Evolutionary conservation across 1,140 invertebrate species (phyloP), one percentile per base, ranked within the genome.

Genomic region (Polypedilum vanderplanki): DNA sequence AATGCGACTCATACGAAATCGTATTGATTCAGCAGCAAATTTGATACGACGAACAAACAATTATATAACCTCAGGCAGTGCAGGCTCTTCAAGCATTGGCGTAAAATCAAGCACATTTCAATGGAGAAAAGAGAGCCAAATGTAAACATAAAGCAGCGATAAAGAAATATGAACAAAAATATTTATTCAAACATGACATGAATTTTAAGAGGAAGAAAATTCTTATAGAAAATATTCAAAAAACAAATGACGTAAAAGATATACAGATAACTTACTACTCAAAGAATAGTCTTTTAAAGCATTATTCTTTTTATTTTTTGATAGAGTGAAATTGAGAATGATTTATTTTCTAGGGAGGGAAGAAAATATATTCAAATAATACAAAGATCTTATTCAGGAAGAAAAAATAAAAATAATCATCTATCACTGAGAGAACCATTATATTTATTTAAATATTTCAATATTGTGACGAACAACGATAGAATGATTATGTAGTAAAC

Each of bases 1-100:
- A 75, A 89, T 94, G 85, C 86, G 91, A 78, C 85, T 93, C 74
- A 91, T 93, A 77, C 87, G 88, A 79, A 90, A 88, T 81, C 89
- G 89, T 77, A 85, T 90, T 78, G 89, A 90, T 80, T 85, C 85
- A 12, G 86, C 86, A 10, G 86, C 86, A 82, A 85, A 79, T 83
- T 81, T 81, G 77, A 85, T 78, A 79, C 84, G 79, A 77, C 81
- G 77, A 74, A 83, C 82, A 46, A 83, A 82, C 74, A 84, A 81
- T 76, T 74, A 78, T 80, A 81, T 78, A 78, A 83, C 77, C 81
- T 86, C 79, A 79, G 84, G 75, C 75, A 82, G 79, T 76, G 80
- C 82, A 75, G 81, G 81, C 73, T 83, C 81, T 15, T 83, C 81
- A 73, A 83, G 81, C 78, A 83, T 83, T 78, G 81, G 81, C n/a